Evolutionary conservation across 2,113 vertebrate genomes (phyloP), one percentile per base, ranked within the genome.

Genomic region (Tylochromis polylepis): DNA sequence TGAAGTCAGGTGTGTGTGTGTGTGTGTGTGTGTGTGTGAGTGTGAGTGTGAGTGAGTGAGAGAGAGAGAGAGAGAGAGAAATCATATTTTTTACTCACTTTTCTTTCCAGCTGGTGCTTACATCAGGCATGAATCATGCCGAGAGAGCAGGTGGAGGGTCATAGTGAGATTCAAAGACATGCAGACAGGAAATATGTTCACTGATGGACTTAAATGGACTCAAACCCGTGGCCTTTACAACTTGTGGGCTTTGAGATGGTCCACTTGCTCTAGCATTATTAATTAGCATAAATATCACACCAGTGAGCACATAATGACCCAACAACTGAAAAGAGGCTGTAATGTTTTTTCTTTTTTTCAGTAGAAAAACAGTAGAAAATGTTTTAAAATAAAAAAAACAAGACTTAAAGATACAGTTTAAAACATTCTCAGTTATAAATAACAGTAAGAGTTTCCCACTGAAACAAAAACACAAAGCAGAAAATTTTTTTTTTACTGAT

Each of bases 201-300:
- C 41, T 75, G 41, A 75, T 49, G 24, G 41, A 72, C 67, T 72
- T 72, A 49, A 72, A 72, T 49, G 9, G 41, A 75, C 67, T 75
- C 41, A 20, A 29, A 75, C 0, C 15, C 0, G 2, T 29, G 41
- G 41, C 38, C 65, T 70, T 43, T 70, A 43, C 38, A 70, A 70
- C 12, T 70, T 70, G 12, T 70, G 41, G 0, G 24, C 70, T 51
- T 51, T 51, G 43, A 51, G 70, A 77, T 20, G 2, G 67, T 51
- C 16, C 29, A n/a, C 1, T 51, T 51, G 16, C 18, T 31, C 46
- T 77, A 51, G 20, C 0, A 3, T 77, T 20, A 8, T 77, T 77
- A 77, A 51, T 51, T 43, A 51, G 27, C 27, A 8, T 77, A 77
- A 77, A 51, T 77, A 20, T 20, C 27, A 51, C 43, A 0, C 0